Percentiles rank a stretch among this genome's conserved stretches.
phyloP scores from a whole-genome alignment of 2,113 vertebrate genomes.

The Pygoscelis adeliae region DNA sequence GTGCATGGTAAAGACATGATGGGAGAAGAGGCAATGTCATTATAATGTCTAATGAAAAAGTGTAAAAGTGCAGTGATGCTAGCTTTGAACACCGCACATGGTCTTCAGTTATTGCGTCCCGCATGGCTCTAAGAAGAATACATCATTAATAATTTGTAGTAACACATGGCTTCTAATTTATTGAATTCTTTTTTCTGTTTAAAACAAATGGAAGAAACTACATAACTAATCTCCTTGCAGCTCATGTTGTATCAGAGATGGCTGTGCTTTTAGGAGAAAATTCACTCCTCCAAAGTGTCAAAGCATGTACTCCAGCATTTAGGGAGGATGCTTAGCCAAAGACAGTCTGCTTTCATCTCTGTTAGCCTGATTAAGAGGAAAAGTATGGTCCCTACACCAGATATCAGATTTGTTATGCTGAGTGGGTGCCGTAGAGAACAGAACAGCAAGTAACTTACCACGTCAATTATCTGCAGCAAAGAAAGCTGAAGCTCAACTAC shows the following conservation, averaged over 20 bases:
- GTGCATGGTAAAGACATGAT: not conserved
- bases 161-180: not conserved
- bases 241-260: not conserved
- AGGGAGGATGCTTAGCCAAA: not conserved
- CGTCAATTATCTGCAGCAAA: conserved; percentile 89
- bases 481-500: conserved; percentile 87
- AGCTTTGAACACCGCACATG: not conserved
- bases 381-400: not conserved
- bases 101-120: not conserved
- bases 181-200: not conserved
- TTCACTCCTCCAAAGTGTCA: not conserved
- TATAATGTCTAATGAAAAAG: not conserved
- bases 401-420: not conserved
- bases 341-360: not conserved
- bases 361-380: not conserved
- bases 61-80: not conserved
- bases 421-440: not conserved
- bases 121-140: not conserved
- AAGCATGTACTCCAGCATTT: not conserved
- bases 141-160: conserved; percentile 37
- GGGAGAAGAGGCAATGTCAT: not conserved
- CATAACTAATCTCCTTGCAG: conserved; percentile 23
- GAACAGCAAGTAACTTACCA: conserved; percentile 76
- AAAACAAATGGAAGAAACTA: conserved; percentile 11
- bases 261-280: not conserved